These are phyloP conservation scores for Temnothorax unifasciatus DNA, from an alignment of 2,888 invertebrate genomes.

Conservation along the genomic window DNA sequence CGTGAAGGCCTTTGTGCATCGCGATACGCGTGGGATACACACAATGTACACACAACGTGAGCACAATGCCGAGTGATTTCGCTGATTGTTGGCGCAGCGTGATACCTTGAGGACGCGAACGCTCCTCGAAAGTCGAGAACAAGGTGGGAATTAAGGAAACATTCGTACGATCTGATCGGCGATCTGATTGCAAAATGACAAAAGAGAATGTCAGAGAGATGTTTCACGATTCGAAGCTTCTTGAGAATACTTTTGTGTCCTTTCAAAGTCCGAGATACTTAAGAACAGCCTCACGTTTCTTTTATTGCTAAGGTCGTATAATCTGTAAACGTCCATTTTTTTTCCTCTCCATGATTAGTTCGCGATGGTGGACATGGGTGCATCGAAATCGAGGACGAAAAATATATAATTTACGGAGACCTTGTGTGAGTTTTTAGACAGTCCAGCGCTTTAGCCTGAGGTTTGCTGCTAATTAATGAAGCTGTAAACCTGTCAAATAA, in stretches of 20 bases:
- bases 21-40: slow-evolving; percentile 47
- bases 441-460: neutral
- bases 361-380: neutral
- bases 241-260: neutral
- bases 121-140: slow-evolving; percentile 5
- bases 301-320: slow-evolving; percentile 8
- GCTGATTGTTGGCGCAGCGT: neutral
- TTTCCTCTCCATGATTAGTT: neutral
- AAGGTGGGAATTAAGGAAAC: slow-evolving; percentile 19
- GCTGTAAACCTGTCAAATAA: neutral
- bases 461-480: slow-evolving; percentile 3
- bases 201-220: neutral
- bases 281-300: neutral
- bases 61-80: slow-evolving; percentile 55
- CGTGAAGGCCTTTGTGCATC: slow-evolving; percentile 55
- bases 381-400: slow-evolving; percentile 7
- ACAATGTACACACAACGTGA: slow-evolving; percentile 55
- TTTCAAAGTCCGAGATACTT: neutral
- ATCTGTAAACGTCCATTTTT: neutral
- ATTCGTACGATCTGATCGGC: slow-evolving; percentile 12
- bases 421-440: slow-evolving; percentile 18
- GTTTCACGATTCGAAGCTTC: neutral
- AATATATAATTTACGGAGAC: neutral
- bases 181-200: neutral
- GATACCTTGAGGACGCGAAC: slow-evolving; percentile 61